These are phyloP conservation scores for Frankliniella fusca DNA, from an alignment of 2,888 invertebrate species.

Conservation along the genomic window DNA sequence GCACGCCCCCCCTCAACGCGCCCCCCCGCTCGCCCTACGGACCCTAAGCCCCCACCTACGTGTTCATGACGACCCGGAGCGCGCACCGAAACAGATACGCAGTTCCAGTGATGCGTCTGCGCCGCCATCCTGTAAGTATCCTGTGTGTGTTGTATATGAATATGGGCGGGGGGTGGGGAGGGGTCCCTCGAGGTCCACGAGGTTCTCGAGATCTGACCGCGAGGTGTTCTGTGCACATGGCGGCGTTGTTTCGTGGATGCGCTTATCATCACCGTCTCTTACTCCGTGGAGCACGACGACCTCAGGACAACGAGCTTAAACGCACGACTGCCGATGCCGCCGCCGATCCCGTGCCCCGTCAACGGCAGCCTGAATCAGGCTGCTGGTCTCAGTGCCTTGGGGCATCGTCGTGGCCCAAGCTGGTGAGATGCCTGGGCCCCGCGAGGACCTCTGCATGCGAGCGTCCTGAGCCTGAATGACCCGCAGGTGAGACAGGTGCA, in stretches of 20 bases:
- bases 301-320: constrained; percentile 30
- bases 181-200: too few relatives aligned
- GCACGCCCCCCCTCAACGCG: too few relatives aligned
- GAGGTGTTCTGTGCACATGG: constrained; percentile 44
- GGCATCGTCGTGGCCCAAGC: constrained; percentile 50
- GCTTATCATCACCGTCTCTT: constrained; percentile 54
- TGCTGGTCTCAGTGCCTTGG: too few relatives aligned
- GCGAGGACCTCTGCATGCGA: background rate
- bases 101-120: constrained; percentile 69
- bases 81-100: constrained; percentile 50
- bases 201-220: too few relatives aligned
- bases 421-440: constrained; percentile 47
- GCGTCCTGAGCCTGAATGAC: too few relatives aligned
- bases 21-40: too few relatives aligned
- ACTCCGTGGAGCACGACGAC: constrained; percentile 47
- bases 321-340: constrained; percentile 37
- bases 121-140: constrained; percentile 65
- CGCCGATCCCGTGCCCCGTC: constrained; percentile 34
- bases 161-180: too few relatives aligned
- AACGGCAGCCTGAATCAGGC: constrained; percentile 37
- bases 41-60: constrained; percentile 49
- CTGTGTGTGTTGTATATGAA: too few relatives aligned
- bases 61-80: constrained; percentile 52
- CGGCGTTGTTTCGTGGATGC: constrained; percentile 52
- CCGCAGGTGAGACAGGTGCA: too few relatives aligned